These are phyloP conservation scores for Aphelinus atriplicis DNA, from an alignment of 1,140 invertebrate species.

Conservation along the genomic window DNA sequence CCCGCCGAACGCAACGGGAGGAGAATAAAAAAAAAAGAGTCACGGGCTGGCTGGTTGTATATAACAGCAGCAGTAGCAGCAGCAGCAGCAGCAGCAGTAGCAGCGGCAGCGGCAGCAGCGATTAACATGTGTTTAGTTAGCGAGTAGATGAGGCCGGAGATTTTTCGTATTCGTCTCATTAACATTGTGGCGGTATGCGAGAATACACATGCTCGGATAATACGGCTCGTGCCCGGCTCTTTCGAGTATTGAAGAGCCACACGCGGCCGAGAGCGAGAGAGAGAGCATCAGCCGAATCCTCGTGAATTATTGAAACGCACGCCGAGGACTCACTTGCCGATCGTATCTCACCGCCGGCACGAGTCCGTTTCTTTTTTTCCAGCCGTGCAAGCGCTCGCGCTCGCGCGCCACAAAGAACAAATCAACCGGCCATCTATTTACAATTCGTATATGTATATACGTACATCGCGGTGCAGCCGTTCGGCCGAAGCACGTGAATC, in stretches of 20 bases:
- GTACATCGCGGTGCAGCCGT: no score
- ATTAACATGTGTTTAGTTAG: slow-evolving; percentile 43
- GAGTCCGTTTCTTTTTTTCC: slow-evolving; percentile 29
- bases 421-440: no score
- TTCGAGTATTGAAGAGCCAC: slow-evolving; percentile 12
- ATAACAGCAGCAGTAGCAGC: no score
- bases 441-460: no score
- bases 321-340: slow-evolving; percentile 3
- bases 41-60: no score
- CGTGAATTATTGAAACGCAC: slow-evolving; percentile 44
- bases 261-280: slow-evolving; percentile 1
- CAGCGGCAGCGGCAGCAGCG: not conserved
- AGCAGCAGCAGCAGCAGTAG: no score
- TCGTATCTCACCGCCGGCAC: slow-evolving; percentile 37
- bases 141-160: slow-evolving; percentile 37
- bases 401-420: no score
- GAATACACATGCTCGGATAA: slow-evolving; percentile 39
- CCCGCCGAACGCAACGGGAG: no score
- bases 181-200: slow-evolving; percentile 40
- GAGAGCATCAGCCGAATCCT: slow-evolving; percentile 13
- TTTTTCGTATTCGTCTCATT: slow-evolving; percentile 40
- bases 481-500: no score
- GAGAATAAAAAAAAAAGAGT: no score
- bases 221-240: not conserved
- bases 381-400: no score